Conservation (phyloP, 2,888 invertebrate genomes). For the Eremobia ochroleuca region DNA sequence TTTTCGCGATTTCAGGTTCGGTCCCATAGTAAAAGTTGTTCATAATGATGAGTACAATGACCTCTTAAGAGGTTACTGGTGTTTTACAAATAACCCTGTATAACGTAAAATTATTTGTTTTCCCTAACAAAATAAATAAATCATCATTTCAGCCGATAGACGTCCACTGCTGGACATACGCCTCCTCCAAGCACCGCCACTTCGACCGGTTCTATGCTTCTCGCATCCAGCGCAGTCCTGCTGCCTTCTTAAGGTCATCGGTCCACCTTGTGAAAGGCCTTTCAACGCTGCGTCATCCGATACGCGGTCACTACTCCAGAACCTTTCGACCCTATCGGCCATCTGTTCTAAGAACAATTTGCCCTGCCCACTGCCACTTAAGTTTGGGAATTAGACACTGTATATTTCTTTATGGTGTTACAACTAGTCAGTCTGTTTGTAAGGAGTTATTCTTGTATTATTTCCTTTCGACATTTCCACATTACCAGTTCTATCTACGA, state of each 20-base stretch:
- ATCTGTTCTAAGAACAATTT: neutral
- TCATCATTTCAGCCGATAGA: neutral
- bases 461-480: slow-evolving; percentile 10
- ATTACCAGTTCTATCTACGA: neutral
- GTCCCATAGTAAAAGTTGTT: no score
- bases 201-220: neutral
- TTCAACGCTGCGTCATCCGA: neutral
- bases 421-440: neutral
- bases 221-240: neutral
- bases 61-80: no score
- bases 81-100: no score
- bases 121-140: no score
- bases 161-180: neutral
- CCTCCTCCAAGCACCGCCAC: no score
- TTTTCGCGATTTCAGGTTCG: no score
- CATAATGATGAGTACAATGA: no score
- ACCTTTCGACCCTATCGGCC: neutral
- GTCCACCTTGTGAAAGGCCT: neutral
- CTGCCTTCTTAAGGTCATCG: neutral
- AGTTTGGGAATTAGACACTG: neutral
- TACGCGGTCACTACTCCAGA: neutral
- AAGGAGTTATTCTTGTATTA: neutral
- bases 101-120: no score
- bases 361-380: neutral
- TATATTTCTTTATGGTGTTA: neutral